phyloP scores from a whole-genome alignment of 92 coral and sea anemone genomes.

The Meandrina meandrites region DNA sequence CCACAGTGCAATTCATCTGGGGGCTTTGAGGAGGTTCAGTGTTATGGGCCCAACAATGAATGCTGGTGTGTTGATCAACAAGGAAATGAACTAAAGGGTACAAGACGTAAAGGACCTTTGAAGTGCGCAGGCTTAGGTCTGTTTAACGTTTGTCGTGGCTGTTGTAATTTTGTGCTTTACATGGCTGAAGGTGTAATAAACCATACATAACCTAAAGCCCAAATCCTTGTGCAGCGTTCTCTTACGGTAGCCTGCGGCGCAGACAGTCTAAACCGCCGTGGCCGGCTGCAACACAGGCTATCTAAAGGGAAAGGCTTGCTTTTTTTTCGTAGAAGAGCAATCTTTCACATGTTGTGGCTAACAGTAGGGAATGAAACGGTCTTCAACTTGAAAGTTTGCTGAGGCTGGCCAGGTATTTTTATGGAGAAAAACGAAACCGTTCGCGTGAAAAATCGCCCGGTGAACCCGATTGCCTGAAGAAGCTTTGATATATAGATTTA shows the following conservation, averaged over 20 bases:
- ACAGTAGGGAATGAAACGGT: background rate
- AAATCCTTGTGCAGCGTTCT: background rate
- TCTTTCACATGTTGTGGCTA: background rate
- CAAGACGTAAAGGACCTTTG: constrained; percentile 59
- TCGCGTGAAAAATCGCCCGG: background rate
- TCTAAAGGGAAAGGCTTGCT: background rate
- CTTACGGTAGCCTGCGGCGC: too few species aligned
- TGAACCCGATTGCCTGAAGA: background rate
- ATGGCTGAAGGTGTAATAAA: background rate
- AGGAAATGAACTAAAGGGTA: constrained; percentile 71
- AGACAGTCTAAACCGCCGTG: too few species aligned
- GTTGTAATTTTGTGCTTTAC: background rate
- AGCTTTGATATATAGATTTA: too few species aligned
- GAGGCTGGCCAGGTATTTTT: background rate
- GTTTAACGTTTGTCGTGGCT: background rate
- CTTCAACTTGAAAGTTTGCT: too few species aligned
- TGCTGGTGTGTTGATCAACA: constrained; percentile 84
- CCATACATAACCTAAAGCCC: background rate
- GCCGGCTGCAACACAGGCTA: too few species aligned
- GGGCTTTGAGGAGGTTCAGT: constrained; percentile 71
- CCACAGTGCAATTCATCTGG: constrained; percentile 79
- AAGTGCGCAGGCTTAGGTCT: constrained; percentile 59
- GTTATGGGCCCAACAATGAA: constrained; percentile 64
- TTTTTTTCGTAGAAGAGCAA: background rate
- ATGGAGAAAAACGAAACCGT: background rate